phyloP scores from a whole-genome alignment of 1,140 invertebrate genomes.

The Globodera ellingtonae region DNA sequence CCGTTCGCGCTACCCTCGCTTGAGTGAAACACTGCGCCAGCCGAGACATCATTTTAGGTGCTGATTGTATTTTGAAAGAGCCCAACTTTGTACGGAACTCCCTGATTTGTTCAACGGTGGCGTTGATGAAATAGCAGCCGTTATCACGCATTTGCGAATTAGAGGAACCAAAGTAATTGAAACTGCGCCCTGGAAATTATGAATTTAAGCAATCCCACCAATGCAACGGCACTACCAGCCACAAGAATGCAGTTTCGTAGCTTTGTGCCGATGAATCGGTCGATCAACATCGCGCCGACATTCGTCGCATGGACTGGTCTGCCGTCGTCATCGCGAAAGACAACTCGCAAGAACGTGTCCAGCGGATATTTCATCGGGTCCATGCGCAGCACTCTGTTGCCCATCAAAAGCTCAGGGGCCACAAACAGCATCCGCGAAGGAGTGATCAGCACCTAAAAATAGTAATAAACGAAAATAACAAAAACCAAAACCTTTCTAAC shows the following conservation, averaged over 20 bases:
- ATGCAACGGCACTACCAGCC: constrained; percentile 20
- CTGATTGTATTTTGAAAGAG: constrained; percentile 48
- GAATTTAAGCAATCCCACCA: no score
- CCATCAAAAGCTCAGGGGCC: constrained; percentile 48
- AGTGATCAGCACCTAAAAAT: constrained; percentile 49
- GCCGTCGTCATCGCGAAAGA: constrained; percentile 46
- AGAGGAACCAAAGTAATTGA: constrained; percentile 55
- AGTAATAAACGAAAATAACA: constrained; percentile 18
- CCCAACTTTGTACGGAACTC: constrained; percentile 44
- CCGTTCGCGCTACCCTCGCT: constrained; percentile 28
- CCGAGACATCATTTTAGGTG: constrained; percentile 56
- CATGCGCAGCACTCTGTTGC: constrained; percentile 38
- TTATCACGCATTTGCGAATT: constrained; percentile 57
- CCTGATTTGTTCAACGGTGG: constrained; percentile 39
- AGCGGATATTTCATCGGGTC: constrained; percentile 40
- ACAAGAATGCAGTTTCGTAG: constrained; percentile 36
- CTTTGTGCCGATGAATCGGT: constrained; percentile 38
- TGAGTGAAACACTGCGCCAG: constrained; percentile 57
- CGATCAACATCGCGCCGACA: constrained; percentile 33
- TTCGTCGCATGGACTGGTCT: constrained; percentile 29
- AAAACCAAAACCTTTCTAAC: constrained; percentile 31
- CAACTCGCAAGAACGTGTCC: constrained; percentile 45
- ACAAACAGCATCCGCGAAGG: constrained; percentile 46
- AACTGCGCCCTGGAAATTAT: constrained; percentile 38
- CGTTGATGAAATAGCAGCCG: constrained; percentile 55